phyloP scores from a whole-genome alignment of 2,113 vertebrate species.

The Haemorhous mexicanus region DNA sequence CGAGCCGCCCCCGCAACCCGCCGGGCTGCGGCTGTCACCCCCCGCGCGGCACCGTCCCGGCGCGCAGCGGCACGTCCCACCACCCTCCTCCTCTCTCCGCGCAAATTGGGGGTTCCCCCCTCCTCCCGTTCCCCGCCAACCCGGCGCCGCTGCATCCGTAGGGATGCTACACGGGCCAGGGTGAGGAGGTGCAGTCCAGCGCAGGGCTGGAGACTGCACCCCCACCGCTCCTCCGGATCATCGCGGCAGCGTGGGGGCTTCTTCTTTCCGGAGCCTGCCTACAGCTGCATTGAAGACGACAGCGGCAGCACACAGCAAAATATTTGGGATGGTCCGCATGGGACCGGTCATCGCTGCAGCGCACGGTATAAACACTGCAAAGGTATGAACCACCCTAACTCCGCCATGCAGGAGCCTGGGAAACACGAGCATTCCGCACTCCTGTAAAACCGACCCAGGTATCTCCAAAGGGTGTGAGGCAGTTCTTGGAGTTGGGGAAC shows the following conservation, averaged over 20 bases:
- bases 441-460: background rate
- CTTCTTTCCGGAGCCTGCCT: background rate
- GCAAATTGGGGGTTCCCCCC: background rate
- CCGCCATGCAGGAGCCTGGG: background rate
- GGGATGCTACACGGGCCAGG: background rate
- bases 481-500: background rate
- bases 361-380: background rate
- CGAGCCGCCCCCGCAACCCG: constrained; percentile 21
- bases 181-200: background rate
- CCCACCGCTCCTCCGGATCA: background rate
- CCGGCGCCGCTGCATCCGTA: background rate
- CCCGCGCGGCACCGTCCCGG: constrained; percentile 32
- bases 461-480: background rate
- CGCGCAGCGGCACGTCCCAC: background rate
- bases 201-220: background rate
- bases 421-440: fast-evolving
- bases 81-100: background rate
- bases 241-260: background rate
- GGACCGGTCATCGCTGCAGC: background rate
- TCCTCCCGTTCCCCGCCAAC: background rate
- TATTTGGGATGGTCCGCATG: background rate
- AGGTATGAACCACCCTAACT: background rate
- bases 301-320: background rate
- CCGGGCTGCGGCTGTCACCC: constrained; percentile 21
- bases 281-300: background rate